Base-by-base conservation (phyloP, 2,888 invertebrate species). In the Coenonympha arcania region DNA sequence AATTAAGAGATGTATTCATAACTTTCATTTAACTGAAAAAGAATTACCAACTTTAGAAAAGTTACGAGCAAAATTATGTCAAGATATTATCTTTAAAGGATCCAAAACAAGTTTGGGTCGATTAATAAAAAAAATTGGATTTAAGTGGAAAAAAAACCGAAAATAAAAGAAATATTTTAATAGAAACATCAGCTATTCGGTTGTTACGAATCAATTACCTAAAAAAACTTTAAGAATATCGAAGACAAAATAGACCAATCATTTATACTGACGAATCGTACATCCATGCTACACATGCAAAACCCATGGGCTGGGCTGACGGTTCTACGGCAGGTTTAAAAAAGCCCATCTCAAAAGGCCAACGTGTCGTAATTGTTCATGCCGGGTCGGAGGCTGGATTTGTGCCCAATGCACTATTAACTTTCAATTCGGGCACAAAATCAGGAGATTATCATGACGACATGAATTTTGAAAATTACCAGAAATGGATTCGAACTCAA, bases 241-340 rank as follows among this genome's bases (percentile, higher is more conserved):
- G n/a, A 19, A 18, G 57, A 61, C n/a, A n/a, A 37, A 59, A 57
- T 15, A 42, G 61, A 15, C 48, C 57, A 5, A 61, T 61, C 4
- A 16, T 64, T 11, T 52, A 47, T 59, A 59, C 59, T 1, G 61
- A 61, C 15, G 59, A 63, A 41, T 59, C 57, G 1, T 62, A 61
- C 36, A 58, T 61, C 13, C 50, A 64, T 52, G 55, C 57, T 2
- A 28, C 28, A 11, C 28, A 28, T 13, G 24, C 18, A 13, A 24
- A 6, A 28, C 9, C 8, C 13, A 24, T 15, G 13, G 18, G 19
- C 8, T 36, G 19, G 36, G 6, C n/a, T 11, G 36, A 36, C 19
- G 19, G 11, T 1, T 16, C 19, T 6, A 36, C 19, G 19, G 4
- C n/a, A 11, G 36, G 36, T 11, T 11, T 36, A 33, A 16, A 33